Evolutionary conservation across 2,888 invertebrate species (phyloP).

Genomic region (Limnephilus rhombicus): DNA sequence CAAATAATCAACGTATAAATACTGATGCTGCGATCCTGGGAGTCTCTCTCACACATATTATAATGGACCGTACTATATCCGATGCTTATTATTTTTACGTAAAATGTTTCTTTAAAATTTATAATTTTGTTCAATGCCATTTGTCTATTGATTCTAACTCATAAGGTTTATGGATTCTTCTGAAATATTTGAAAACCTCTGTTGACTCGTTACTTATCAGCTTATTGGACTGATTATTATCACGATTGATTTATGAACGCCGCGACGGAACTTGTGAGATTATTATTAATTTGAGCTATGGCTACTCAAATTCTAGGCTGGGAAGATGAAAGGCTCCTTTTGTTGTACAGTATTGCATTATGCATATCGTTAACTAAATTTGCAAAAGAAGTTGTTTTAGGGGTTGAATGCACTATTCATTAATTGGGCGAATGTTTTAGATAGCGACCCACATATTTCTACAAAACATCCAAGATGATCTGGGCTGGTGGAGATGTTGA

Average conservation of each 20-base stretch:
- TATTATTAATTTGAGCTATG: not conserved
- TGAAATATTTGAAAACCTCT: not conserved
- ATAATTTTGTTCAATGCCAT: not conserved
- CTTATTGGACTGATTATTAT: not conserved
- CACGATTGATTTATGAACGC: not conserved
- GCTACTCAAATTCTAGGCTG: not conserved
- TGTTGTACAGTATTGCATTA: not conserved
- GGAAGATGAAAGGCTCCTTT: not conserved
- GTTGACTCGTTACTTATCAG: not conserved
- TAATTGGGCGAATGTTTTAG: not conserved
- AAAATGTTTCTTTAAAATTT: not conserved
- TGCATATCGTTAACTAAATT: not conserved
- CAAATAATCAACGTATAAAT: not conserved
- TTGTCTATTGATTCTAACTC: not conserved
- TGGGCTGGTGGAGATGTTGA: not conserved
- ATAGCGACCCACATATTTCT: not conserved
- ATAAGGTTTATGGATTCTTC: not conserved
- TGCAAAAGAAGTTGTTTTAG: not conserved
- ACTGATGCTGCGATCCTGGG: not conserved
- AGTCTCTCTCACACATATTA: not conserved
- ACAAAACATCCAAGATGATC: not conserved
- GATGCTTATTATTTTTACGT: not conserved
- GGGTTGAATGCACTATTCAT: not conserved
- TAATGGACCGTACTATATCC: not conserved
- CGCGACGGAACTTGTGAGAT: not conserved